phyloP scores from a whole-genome alignment of 2,113 vertebrate species.

The Nipponia nippon region DNA sequence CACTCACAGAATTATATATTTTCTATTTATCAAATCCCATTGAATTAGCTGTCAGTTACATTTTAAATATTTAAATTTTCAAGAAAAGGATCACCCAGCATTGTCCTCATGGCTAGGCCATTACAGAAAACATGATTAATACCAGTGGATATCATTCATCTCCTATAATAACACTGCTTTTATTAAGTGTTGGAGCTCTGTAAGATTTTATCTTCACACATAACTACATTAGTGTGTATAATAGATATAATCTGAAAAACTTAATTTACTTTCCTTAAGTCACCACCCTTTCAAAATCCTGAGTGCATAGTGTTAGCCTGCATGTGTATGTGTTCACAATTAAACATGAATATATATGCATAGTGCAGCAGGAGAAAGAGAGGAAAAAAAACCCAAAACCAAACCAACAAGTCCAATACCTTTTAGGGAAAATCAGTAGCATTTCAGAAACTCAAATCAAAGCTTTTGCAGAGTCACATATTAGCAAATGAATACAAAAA shows the following conservation, averaged over 20 bases:
- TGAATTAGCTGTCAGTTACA: not conserved
- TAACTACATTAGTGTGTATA: not conserved
- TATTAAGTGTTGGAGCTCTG: not conserved
- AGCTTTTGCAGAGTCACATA: not conserved
- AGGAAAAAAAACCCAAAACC: not conserved
- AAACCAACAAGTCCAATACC: not conserved
- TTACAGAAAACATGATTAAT: not conserved
- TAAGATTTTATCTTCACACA: not conserved
- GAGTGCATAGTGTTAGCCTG: not conserved
- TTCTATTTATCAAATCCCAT: not conserved
- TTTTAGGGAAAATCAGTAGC: not conserved
- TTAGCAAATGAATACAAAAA: not conserved
- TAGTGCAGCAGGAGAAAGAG: not conserved
- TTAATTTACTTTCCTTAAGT: not conserved
- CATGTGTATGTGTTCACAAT: not conserved
- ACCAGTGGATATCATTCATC: not conserved
- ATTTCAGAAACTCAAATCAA: not conserved
- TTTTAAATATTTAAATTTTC: not conserved
- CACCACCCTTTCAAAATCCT: not conserved
- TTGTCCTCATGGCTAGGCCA: not conserved
- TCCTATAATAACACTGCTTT: not conserved
- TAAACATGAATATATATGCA: not conserved
- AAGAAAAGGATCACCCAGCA: not conserved
- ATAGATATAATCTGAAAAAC: not conserved
- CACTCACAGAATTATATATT: not conserved